Evolutionary conservation across 2,113 vertebrate species (phyloP).

Genomic region (Clupea harengus): DNA sequence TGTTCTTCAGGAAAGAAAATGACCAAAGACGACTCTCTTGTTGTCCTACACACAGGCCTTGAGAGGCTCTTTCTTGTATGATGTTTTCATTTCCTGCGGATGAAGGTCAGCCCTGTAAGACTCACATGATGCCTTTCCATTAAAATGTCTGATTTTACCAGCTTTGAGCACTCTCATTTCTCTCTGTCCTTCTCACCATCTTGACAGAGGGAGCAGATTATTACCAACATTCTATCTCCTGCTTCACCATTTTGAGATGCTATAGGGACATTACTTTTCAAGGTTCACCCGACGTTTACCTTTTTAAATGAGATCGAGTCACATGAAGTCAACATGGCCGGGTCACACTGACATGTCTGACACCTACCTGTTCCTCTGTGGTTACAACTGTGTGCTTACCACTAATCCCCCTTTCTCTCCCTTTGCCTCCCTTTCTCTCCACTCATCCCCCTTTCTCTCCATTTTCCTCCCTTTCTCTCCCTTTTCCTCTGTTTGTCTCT

Average conservation of each 20-base stretch:
- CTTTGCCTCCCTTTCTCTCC: neutral
- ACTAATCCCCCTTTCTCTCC: neutral
- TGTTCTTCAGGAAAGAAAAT: neutral
- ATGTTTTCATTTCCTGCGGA: constrained; percentile 12
- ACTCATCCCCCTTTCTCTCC: neutral
- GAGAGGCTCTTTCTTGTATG: neutral
- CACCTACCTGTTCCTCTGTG: neutral
- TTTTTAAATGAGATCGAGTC: neutral
- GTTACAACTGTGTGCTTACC: neutral
- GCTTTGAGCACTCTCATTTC: neutral
- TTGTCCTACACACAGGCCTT: neutral
- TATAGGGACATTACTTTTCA: neutral
- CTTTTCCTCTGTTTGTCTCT: neutral
- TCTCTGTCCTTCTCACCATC: neutral
- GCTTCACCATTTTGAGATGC: neutral
- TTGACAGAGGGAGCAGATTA: neutral
- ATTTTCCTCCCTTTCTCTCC: neutral
- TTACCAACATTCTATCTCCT: neutral
- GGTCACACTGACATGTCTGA: neutral
- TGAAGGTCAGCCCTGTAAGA: neutral
- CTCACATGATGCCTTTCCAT: neutral
- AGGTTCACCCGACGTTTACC: neutral
- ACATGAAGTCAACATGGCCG: neutral
- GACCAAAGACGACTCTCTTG: neutral
- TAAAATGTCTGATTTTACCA: neutral